Percentiles rank a stretch among this genome's conserved stretches.
Evolutionary conservation across 1,140 invertebrate genomes (phyloP).

Genomic region (Lepidurus couesii): DNA sequence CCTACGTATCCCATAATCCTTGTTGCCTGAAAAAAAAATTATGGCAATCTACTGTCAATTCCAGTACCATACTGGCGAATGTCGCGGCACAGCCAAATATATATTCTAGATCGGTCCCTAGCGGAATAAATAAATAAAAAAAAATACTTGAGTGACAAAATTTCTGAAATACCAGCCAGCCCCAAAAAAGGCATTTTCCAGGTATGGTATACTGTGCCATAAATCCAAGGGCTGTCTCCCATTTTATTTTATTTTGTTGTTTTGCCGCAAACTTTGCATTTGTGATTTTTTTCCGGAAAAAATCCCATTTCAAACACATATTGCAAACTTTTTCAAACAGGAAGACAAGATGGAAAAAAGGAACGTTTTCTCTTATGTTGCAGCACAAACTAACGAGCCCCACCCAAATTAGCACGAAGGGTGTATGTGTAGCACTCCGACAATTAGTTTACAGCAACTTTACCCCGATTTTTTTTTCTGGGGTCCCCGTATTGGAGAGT

Average conservation of each 20-base stretch:
- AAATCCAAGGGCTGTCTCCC: background rate
- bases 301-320: background rate
- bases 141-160: background rate
- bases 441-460: slow-evolving; percentile 1
- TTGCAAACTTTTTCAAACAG: background rate
- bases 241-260: background rate
- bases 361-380: too few relatives aligned
- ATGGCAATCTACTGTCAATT: slow-evolving; percentile 19
- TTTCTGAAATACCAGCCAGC: background rate
- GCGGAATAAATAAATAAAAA: background rate
- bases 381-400: too few relatives aligned
- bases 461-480: background rate
- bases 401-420: background rate
- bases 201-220: background rate
- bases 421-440: background rate
- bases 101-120: background rate
- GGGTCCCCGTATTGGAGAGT: background rate
- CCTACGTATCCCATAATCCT: background rate
- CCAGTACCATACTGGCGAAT: background rate
- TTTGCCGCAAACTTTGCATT: background rate
- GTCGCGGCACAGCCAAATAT: too few relatives aligned
- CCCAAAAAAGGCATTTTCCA: background rate
- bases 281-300: background rate
- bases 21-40: background rate
- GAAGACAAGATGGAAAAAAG: background rate